A percentile compares a stretch with the other conserved stretches of the same genome.
Conservation (phyloP, 2,888 invertebrate species). For the Limnephilus marmoratus region DNA sequence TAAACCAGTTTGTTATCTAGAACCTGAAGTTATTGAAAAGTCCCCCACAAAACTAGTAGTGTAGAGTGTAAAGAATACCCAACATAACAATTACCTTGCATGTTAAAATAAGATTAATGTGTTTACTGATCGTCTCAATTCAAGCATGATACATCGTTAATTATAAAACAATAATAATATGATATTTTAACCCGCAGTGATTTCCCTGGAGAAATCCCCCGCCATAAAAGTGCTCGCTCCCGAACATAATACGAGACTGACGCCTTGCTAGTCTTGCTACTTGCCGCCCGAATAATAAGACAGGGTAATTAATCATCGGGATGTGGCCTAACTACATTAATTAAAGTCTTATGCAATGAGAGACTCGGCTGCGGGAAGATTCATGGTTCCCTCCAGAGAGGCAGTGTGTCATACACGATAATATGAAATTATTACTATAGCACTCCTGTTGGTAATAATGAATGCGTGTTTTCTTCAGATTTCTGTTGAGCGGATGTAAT, state of each 20-base stretch:
- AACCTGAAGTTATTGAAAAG: too few species aligned
- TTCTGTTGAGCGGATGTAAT: not conserved
- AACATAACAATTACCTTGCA: not conserved
- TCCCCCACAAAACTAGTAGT: too few species aligned
- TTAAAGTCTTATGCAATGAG: constrained; percentile 40
- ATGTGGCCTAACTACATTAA: constrained; percentile 28
- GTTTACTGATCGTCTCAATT: not conserved
- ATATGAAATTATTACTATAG: not conserved
- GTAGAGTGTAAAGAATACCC: too few species aligned
- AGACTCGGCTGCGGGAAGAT: constrained; percentile 13
- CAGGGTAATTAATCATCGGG: constrained; percentile 33
- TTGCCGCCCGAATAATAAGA: not conserved
- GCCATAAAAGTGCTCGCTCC: not conserved
- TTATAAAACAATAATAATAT: constrained; percentile 2
- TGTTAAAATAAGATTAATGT: not conserved
- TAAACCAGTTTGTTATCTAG: too few species aligned
- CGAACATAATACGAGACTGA: not conserved
- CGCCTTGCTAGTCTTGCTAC: not conserved
- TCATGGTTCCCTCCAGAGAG: not conserved
- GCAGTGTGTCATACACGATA: not conserved
- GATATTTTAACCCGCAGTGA: not conserved
- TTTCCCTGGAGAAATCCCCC: not conserved
- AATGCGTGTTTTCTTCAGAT: not conserved
- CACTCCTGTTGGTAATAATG: not conserved
- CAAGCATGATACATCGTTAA: not conserved